Evolutionary conservation across 2,888 invertebrate genomes (phyloP).

Genomic region (Mesochorus sp.): DNA sequence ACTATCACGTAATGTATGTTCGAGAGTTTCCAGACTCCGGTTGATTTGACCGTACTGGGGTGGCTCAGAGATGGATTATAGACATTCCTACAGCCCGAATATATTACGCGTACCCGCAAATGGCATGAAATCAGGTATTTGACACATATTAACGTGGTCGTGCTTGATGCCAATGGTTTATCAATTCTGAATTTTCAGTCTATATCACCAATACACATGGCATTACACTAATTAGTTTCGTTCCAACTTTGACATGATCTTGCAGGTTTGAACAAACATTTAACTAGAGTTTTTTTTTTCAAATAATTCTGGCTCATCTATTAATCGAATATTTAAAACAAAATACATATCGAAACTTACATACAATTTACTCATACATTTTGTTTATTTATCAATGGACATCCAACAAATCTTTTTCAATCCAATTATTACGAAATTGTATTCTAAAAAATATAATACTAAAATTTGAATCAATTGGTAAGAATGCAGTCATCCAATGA

Average conservation of each 20-base stretch:
- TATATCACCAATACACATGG: neutral
- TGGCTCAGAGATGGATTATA: constrained; percentile 11
- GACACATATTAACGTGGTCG: constrained; percentile 39
- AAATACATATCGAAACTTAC: no score
- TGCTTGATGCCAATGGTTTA: constrained; percentile 2
- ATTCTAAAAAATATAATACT: no score
- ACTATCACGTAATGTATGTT: constrained; percentile 15
- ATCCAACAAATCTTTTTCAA: no score
- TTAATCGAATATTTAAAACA: no score
- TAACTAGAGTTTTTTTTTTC: neutral
- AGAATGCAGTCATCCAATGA: no score
- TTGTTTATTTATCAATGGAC: no score
- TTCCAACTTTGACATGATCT: constrained; percentile 16
- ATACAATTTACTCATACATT: no score
- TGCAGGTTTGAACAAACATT: neutral
- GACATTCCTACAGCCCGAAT: constrained; percentile 16
- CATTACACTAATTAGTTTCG: neutral
- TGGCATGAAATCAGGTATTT: constrained; percentile 46
- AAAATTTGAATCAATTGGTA: no score
- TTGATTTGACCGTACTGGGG: constrained; percentile 19
- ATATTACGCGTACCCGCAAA: constrained; percentile 2
- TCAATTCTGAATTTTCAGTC: neutral
- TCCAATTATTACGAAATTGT: no score
- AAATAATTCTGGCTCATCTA: no score
- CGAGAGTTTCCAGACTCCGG: constrained; percentile 17